Base-by-base conservation (phyloP, 2,888 invertebrate species). In the Lathronympha strigana region DNA sequence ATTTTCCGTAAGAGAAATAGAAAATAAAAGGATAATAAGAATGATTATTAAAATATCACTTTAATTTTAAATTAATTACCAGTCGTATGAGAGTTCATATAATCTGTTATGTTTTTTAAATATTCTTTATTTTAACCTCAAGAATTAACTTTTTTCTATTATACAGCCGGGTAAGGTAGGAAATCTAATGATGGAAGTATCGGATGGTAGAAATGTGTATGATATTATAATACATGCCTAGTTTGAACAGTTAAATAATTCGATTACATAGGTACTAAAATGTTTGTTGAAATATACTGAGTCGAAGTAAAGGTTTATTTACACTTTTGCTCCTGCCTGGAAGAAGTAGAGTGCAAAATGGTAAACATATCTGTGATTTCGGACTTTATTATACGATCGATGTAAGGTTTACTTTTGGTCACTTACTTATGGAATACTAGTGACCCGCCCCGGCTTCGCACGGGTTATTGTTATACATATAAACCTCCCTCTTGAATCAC, bases 191-290 rank as follows among this genome's bases (percentile, higher is more conserved):
- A 55, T 40, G 19, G 28, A 28, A 21, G 55, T 55, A 17, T 31
- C 57, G 45, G 57, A 21, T 3, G 38, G 25, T 45, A 45, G 43
- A 11, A 17, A 57, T 43, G 31, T 57, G 28, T 57, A 31, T 45
- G 57, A 31, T 23, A 21, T 9, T 47, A 57, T 40, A 25, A 13
- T 57, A 31, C n/a, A 5, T 25, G 57, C 57, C 43, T 17, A 57
- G 57, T 31, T 45, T 43, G 3, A 33, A 43, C 57, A 19, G 43
- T 57, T 45, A 9, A 57, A 45, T 57, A 57, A 1, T 43, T 43
- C 43, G 28, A 36, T 33, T 21, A n/a, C n/a, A n/a, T n/a, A n/a
- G n/a, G n/a, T n/a, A n/a, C n/a, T n/a, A 17, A 17, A 43, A 43
- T 43, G 5, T 4, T 40, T 40, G 17, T 15, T 40, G 4, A 9